These are phyloP conservation scores for Spialia ferax DNA, from an alignment of 2,888 invertebrate genomes.

Conservation along the genomic window DNA sequence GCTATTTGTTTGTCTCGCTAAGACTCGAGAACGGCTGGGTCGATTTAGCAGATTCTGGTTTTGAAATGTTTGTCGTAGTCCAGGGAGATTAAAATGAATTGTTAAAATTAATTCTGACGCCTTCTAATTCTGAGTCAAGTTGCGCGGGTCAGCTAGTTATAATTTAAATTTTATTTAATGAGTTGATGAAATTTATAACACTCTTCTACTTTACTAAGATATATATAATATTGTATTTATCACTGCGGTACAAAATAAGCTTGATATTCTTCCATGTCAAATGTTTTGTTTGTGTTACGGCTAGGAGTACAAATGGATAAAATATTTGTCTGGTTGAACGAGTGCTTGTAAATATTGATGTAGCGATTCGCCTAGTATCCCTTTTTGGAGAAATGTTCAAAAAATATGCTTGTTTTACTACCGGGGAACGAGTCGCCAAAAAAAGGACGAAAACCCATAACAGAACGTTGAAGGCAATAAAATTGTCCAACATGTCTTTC, in stretches of 20 bases:
- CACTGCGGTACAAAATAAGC: neutral
- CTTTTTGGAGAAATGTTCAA: neutral
- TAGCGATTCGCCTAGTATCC: neutral
- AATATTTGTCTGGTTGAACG: neutral
- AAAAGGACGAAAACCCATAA: conserved; percentile 11
- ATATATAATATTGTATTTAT: no score
- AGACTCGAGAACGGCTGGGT: no score
- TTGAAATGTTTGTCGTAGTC: no score
- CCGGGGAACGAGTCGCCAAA: neutral
- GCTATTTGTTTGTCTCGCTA: no score
- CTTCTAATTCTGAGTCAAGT: no score
- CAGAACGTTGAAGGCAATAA: conserved; percentile 25
- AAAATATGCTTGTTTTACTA: conserved; percentile 9
- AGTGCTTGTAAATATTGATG: conserved; percentile 8
- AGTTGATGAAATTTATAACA: no score
- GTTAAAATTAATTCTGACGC: no score
- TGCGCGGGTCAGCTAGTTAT: no score
- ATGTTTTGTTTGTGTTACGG: neutral
- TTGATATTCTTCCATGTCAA: neutral
- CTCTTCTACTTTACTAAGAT: no score
- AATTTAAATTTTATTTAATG: no score
- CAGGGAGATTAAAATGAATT: no score
- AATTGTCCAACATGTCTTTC: conserved; percentile 35
- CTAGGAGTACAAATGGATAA: neutral
- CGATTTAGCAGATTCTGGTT: no score